These are phyloP conservation scores for Azorinus chamasolen DNA, from an alignment of 2,888 invertebrate species.

Conservation along the genomic window DNA sequence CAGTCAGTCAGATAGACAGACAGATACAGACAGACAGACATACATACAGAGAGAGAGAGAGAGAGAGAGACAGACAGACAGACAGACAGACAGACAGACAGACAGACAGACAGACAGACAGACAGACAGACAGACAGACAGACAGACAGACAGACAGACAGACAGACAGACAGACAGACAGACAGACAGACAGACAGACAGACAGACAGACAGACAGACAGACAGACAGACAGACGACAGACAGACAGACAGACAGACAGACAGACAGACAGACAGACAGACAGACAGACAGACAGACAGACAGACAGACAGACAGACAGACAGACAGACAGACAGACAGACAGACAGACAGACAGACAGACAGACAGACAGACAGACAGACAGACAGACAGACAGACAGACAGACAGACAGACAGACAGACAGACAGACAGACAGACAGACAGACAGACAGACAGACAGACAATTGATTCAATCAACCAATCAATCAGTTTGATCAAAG, in stretches of 20 bases:
- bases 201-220: background rate
- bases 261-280: background rate
- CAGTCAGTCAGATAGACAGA: too few species aligned
- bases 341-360: too few species aligned
- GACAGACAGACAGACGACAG: background rate
- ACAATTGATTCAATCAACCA: too few species aligned
- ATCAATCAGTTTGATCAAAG: too few species aligned
- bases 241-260: too few species aligned
- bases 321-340: background rate
- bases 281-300: conserved; percentile 2
- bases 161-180: background rate
- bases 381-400: too few species aligned
- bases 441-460: too few species aligned
- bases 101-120: background rate
- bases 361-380: too few species aligned
- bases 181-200: background rate
- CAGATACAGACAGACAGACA: too few species aligned
- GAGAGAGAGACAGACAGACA: conserved; percentile 7
- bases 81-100: background rate
- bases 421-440: too few species aligned
- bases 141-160: background rate
- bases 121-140: background rate
- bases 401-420: too few species aligned
- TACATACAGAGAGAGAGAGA: too few species aligned
- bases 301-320: background rate